A percentile compares a stretch with the other conserved stretches of the same genome.
Conservation (phyloP, 2,797 vertebrate species). For the Poecilia gillii region DNA sequence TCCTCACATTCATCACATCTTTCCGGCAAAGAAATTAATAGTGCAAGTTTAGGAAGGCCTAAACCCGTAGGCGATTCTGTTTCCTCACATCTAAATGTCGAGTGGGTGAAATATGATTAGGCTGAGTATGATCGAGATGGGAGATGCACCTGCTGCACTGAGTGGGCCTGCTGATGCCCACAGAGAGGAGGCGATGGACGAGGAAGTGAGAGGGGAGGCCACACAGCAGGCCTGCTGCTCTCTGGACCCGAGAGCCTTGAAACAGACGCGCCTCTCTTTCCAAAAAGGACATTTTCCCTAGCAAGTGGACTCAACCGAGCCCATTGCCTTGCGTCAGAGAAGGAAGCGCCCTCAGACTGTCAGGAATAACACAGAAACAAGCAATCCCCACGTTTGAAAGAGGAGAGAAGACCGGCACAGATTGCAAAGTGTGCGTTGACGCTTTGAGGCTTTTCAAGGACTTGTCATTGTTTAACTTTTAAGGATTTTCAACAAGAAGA, state of each 20-base stretch:
- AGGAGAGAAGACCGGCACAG: conserved; percentile 40
- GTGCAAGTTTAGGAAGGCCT: not conserved
- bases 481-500: conserved; percentile 15
- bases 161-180: conserved; percentile 43
- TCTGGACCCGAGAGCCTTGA: conserved; percentile 59
- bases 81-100: conserved; percentile 43
- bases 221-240: conserved; percentile 69
- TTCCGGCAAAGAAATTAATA: conserved; percentile 11
- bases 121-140: conserved; percentile 45
- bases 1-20: conserved; percentile 37
- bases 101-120: conserved; percentile 52
- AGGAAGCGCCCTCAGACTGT: conserved; percentile 61
- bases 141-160: conserved; percentile 63
- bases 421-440: conserved; percentile 51
- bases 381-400: conserved; percentile 51
- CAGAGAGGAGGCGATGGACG: conserved; percentile 43
- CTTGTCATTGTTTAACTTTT: conserved; percentile 53
- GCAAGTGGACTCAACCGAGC: conserved; percentile 53
- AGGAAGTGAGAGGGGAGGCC: conserved; percentile 51
- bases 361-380: conserved; percentile 66
- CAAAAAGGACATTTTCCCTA: conserved; percentile 40
- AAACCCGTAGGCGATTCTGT: conserved; percentile 20
- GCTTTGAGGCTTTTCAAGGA: conserved; percentile 44
- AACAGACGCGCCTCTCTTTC: conserved; percentile 67
- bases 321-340: conserved; percentile 55